phyloP scores from a whole-genome alignment of 2,113 vertebrate genomes.

The Menidia beryllina region DNA sequence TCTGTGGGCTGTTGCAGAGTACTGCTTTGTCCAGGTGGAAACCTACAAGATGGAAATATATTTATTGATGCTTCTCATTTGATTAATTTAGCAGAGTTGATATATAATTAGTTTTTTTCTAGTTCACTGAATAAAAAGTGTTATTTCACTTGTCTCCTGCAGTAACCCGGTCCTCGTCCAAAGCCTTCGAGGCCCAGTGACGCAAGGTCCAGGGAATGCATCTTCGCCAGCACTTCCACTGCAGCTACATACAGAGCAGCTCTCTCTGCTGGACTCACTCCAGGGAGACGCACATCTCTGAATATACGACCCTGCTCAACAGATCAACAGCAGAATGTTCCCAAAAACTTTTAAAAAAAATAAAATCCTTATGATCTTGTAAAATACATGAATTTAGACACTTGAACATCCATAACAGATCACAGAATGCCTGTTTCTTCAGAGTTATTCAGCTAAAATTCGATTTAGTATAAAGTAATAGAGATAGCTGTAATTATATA shows the following conservation, averaged over 20 bases:
- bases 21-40: conserved; percentile 92
- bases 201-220: conserved; percentile 85
- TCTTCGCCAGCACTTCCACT: conserved; percentile 85
- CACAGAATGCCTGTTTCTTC: background rate
- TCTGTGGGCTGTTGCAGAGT: conserved; percentile 85
- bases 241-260: conserved; percentile 88
- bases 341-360: background rate
- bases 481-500: background rate
- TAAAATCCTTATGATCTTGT: background rate
- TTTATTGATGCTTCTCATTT: background rate
- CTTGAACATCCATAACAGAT: background rate
- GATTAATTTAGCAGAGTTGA: background rate
- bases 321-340: background rate
- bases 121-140: background rate
- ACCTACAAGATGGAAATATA: conserved; percentile 78
- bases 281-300: conserved; percentile 84
- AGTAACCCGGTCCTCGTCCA: conserved; percentile 88
- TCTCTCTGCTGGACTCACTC: conserved; percentile 85
- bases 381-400: background rate
- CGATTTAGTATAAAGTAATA: too few relatives aligned
- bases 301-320: conserved; percentile 89
- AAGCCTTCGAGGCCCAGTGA: conserved; percentile 85
- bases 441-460: too few relatives aligned
- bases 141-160: conserved; percentile 88
- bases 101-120: background rate